Conservation (phyloP, 2,797 vertebrate species). For the Pelochelys cantorii region DNA sequence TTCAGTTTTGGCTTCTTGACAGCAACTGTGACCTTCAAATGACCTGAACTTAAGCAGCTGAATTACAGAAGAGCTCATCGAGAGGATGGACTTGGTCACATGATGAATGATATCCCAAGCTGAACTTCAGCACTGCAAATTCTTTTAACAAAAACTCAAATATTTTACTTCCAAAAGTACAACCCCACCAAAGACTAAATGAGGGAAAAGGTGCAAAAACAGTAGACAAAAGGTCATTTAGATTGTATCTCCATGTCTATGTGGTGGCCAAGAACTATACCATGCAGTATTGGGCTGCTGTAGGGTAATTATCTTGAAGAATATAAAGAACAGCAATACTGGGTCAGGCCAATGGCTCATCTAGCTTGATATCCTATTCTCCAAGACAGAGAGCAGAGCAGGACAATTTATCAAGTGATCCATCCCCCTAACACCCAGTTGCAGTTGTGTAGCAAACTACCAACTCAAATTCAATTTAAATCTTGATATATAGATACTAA, state of each 20-base stretch:
- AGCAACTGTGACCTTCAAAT: slow-evolving; percentile 20
- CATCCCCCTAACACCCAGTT: too few relatives aligned
- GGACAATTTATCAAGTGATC: too few relatives aligned
- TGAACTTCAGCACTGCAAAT: background rate
- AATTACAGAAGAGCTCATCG: background rate
- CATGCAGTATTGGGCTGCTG: background rate
- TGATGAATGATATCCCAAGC: accelerated
- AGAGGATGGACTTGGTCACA: background rate
- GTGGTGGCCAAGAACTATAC: background rate
- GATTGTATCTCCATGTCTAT: background rate
- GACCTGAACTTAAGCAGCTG: background rate
- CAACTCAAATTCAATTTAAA: too few relatives aligned
- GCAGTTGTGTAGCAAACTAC: too few relatives aligned
- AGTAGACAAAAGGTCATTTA: background rate
- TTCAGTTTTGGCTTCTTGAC: background rate
- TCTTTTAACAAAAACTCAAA: background rate
- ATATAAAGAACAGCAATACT: too few relatives aligned
- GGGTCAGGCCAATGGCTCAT: too few relatives aligned
- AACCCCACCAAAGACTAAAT: background rate
- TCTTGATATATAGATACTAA: background rate
- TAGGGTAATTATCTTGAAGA: background rate
- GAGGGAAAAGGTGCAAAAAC: background rate
- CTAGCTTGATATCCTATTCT: too few relatives aligned
- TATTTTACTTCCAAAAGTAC: background rate
- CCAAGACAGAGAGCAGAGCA: too few relatives aligned